Evolutionary conservation across 1,140 invertebrate species (phyloP), one percentile per base, ranked within the genome.

Genomic region (Meloidogyne exigua): DNA sequence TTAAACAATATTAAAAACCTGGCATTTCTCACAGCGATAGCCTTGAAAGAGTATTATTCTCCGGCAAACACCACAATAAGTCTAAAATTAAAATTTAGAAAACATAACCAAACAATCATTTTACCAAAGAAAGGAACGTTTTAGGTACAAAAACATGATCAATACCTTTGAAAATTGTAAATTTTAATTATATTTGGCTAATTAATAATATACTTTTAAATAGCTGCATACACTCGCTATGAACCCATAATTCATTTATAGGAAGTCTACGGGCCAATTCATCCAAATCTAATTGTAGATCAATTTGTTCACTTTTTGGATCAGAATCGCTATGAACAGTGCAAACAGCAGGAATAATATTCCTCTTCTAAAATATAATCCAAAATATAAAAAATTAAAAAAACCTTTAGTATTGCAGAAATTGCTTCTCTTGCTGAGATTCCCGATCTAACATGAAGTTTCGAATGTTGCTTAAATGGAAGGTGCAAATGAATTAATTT

Each of bases 381-480:
- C 4, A 36, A 69, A 15, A 69, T 69, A 10, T 2, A n/a, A n/a
- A n/a, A 42, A 39, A 21, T 32, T 32, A 71, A 21, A 44, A 44
- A 73, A 32, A 73, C 72, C 21, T 84, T 78, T 15, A 82, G 76
- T 25, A 77, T 79, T 13, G 36, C 39, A 18, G 76, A 78, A 32
- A 82, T 82, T 11, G 81, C 81, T 36, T 84, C 82, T 21, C 81
- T 68, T 12, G 83, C 83, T 36, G 78, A 82, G n/a, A 81, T 69
- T 23, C 82, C 82, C 15, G 72, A 26, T 18, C 79, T 64, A 26
- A 82, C 80, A 68, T 72, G 72, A 28, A 82, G 64, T 64, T 82
- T 82, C 18, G 81, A 84, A 42, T 84, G 81, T 67, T 82, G 80
- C 23, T 76, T 69, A 66, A 82, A 82, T 7, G 81, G 81, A 21